Percentiles rank a stretch among this genome's conserved stretches.
These are phyloP conservation scores for Alethe diademata DNA, from an alignment of 2,113 vertebrate genomes.

Conservation along the genomic window DNA sequence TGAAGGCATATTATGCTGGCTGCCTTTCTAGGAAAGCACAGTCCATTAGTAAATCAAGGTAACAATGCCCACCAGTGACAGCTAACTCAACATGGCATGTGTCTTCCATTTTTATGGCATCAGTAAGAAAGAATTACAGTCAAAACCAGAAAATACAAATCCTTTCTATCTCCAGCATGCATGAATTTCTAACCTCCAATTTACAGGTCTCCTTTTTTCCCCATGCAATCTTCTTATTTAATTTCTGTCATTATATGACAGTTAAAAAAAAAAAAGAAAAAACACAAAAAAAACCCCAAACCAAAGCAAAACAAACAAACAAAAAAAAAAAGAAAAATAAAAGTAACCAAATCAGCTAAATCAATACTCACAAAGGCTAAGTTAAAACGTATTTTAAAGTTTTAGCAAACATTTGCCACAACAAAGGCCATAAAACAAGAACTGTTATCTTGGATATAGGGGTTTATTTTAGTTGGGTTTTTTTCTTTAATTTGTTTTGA, in stretches of 20 bases:
- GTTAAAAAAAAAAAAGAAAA: neutral
- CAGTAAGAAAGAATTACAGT: slow-evolving; percentile 1
- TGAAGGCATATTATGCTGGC: slow-evolving; percentile 5
- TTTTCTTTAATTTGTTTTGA: neutral
- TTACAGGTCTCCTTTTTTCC: neutral
- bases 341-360: neutral
- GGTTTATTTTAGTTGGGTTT: accelerated
- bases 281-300: neutral
- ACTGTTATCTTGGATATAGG: neutral
- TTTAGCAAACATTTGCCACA: neutral
- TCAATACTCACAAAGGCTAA: neutral
- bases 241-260: neutral
- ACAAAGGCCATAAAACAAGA: neutral
- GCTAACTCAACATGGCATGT: neutral
- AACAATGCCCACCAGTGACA: neutral
- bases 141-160: slow-evolving; percentile 6
- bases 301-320: neutral
- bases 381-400: neutral
- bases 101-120: slow-evolving; percentile 17
- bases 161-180: neutral
- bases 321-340: neutral
- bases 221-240: neutral
- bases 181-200: neutral
- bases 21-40: neutral
- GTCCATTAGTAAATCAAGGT: slow-evolving; percentile 30